Evolutionary conservation across 30 jellyfish, hydroid and myxozoan genomes (phyloP), one percentile per base, ranked within the genome.

Genomic region (Mastigias papua): DNA sequence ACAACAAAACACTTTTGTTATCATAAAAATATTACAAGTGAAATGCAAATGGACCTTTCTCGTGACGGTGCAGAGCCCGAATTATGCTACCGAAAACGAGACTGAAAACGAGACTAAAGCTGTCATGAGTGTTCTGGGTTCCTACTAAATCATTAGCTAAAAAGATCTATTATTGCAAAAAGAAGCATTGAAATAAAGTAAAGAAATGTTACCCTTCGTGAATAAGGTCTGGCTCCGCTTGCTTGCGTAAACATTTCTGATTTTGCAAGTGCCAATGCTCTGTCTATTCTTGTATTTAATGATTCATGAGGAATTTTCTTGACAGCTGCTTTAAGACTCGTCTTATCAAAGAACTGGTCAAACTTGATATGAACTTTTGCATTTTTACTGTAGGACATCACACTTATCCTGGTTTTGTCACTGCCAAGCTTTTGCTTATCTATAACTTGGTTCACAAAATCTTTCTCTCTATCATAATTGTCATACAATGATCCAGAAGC

Each of bases 211-310:
- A 89, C 98, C 94, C 89, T 89, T 57, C 86, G 90, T n/a, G 95
- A 89, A 54, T 84, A 90, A 34, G 92, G 92, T 34, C 98, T 69
- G 23, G 95, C 97, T n/a, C 98, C 98, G 48, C 22, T 63, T 60
- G 84, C 82, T 2, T 65, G 48, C 7, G 88, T 21, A 57, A 82
- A 94, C 87, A 91, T 25, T 22, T 89, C 72, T 26, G 62, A 69
- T 49, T 89, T 84, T 5, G 97, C 97, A 16, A 63, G 67, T 63
- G 73, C 70, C 71, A 94, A 69, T 1, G 98, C 98, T 29, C 71
- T 61, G 50, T 94, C 98, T 17, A 94, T 94, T 81, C 98, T 84
- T 34, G 98, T 94, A 31, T 46, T 74, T 27, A 27, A 54, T 72
- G 82, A 42, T 73, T 86, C 93, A 73, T 94, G 89, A 9, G 98